Evolutionary conservation across 2,113 vertebrate species (phyloP), one percentile per base, ranked within the genome.

Genomic region (Tupaia chinensis): DNA sequence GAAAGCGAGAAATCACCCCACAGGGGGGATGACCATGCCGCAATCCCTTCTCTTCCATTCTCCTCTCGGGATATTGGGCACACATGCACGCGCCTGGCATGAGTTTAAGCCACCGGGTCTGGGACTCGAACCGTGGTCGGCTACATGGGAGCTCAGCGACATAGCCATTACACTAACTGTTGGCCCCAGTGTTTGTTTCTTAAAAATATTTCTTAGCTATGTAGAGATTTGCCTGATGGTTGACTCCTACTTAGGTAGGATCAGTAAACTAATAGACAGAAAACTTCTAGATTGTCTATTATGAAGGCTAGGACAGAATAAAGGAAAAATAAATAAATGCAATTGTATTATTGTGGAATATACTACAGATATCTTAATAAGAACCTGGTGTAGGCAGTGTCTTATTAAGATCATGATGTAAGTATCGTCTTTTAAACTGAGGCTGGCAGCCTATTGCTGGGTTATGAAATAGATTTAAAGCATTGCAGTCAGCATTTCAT

Each of bases 121-220:
- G 4, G 44, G 44, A 44, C 44, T 44, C 44, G 3, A 44, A 44
- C 4, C 44, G 5, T 5, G 44, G 44, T 44, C 44, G 44, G 44
- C 44, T 44, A 44, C 44, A 44, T 44, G 44, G 44, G 44, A 44
- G 44, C 44, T 44, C 44, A 44, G 44, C 44, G 44, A 44, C 44
- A 4, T 44, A 44, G 44, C 44, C 44, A 44, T 44, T 44, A 44
- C 44, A 44, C 44, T 44, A 44, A 44, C 44, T 44, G 44, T 44
- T 44, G 44, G 44, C 5, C 44, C 44, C 44, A 44, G 44, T 44
- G 58, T 60, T 78, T 85, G 44, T 69, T 93, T 93, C 29, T 93
- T 92, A 69, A 89, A 91, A 76, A n/a, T 60, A 70, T 56, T 83
- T 87, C 32, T 88, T 85, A 82, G n/a, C 32, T 63, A 22, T 76